A percentile compares a stretch with the other conserved stretches of the same genome.
phyloP scores from a whole-genome alignment of 2,888 invertebrate genomes.

The Hedya salicella region DNA sequence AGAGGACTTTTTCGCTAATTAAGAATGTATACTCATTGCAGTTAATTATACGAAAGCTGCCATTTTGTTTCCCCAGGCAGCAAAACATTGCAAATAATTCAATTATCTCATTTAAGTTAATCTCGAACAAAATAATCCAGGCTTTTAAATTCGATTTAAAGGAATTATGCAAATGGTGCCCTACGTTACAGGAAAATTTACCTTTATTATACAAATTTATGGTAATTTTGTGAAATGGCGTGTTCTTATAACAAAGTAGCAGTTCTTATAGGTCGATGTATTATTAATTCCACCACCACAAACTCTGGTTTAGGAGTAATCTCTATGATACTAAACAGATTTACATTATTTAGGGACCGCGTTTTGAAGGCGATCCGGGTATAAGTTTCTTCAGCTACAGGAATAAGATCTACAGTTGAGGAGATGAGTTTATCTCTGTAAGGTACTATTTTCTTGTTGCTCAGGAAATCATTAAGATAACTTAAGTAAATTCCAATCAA shows the following conservation, averaged over 20 bases:
- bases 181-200: conserved; percentile 35
- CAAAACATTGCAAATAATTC: conserved; percentile 4
- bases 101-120: not conserved
- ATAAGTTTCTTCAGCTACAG: too few species aligned
- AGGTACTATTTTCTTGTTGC: too few species aligned
- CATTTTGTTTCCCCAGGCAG: not conserved
- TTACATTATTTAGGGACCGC: conserved; percentile 6
- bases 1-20: too few species aligned
- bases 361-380: too few species aligned
- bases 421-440: too few species aligned
- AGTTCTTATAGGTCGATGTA: conserved; percentile 13
- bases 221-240: conserved; percentile 21
- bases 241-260: conserved; percentile 6
- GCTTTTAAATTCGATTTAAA: conserved; percentile 41
- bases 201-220: conserved; percentile 35
- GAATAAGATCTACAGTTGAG: too few species aligned
- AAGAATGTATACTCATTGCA: too few species aligned
- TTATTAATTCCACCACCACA: not conserved
- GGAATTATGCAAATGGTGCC: conserved; percentile 37
- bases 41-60: not conserved
- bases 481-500: too few species aligned
- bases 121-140: conserved; percentile 13
- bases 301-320: conserved; percentile 5
- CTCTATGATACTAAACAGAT: conserved; percentile 13
- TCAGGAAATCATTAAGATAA: too few species aligned